A percentile compares a stretch with the other conserved stretches of the same genome.
phyloP scores from a whole-genome alignment of 2,888 invertebrate species.

The Erebia ligea region DNA sequence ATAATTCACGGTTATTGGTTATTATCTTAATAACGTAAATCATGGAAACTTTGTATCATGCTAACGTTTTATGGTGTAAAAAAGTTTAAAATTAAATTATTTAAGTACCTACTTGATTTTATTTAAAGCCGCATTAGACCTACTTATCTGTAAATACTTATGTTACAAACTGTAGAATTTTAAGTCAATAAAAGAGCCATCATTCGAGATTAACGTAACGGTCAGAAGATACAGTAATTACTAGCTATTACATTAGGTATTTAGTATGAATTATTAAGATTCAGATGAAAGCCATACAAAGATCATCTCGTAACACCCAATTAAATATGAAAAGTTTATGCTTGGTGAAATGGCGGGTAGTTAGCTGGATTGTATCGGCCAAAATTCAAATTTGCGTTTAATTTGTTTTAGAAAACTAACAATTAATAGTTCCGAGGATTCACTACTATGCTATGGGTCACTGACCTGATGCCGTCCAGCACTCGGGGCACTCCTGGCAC shows the following conservation, averaged over 20 bases:
- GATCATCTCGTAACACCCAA: conserved; percentile 33
- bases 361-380: conserved; percentile 32
- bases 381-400: conserved; percentile 40
- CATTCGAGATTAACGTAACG: conserved; percentile 17
- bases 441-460: conserved; percentile 44
- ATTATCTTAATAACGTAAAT: too few relatives aligned
- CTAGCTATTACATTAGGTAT: conserved; percentile 11
- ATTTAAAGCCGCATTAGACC: not conserved
- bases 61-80: not conserved
- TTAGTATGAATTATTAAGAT: conserved; percentile 22
- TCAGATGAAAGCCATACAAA: conserved; percentile 34
- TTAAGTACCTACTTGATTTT: not conserved
- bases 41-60: not conserved
- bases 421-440: not conserved
- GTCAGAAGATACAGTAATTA: conserved; percentile 25
- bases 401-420: conserved; percentile 33
- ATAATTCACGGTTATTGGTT: too few relatives aligned
- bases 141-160: too few relatives aligned
- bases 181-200: conserved; percentile 18
- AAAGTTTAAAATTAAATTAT: not conserved
- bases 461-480: conserved; percentile 86
- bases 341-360: conserved; percentile 34
- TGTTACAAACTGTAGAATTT: not conserved
- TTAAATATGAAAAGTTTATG: conserved; percentile 35
- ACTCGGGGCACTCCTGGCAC: conserved; percentile 84